Conservation (phyloP, 2,113 vertebrate species). For the Alethe castanea region DNA sequence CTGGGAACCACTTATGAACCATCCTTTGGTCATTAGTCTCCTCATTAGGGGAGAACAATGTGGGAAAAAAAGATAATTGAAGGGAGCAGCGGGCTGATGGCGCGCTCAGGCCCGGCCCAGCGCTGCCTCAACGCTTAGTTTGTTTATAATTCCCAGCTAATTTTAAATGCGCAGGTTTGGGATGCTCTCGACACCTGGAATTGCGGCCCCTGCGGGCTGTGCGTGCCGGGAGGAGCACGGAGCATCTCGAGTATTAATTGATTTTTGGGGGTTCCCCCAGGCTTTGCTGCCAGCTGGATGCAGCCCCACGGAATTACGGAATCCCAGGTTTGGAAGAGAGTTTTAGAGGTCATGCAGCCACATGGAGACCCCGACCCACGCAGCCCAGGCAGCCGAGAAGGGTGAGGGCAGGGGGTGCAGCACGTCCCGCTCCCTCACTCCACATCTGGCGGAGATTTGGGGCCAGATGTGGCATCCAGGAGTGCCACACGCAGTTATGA, state of each 20-base stretch:
- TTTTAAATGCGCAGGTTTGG: not conserved
- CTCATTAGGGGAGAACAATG: slow-evolving; percentile 82
- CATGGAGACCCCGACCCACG: too few relatives aligned
- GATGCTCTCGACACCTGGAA: not conserved
- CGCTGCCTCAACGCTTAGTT: not conserved
- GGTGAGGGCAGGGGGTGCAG: not conserved
- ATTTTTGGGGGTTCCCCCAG: not conserved
- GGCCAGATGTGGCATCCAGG: not conserved
- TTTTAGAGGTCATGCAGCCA: too few relatives aligned
- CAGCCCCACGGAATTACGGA: rapidly evolving
- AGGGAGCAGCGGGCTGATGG: slow-evolving; percentile 63
- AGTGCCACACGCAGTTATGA: rapidly evolving
- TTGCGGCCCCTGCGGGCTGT: rapidly evolving
- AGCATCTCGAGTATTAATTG: rapidly evolving
- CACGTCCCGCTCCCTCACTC: not conserved
- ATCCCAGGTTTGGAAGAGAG: not conserved
- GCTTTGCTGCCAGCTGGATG: not conserved
- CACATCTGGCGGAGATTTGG: not conserved
- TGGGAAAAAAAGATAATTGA: slow-evolving; percentile 63
- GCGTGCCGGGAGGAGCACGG: rapidly evolving
- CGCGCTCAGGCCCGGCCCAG: slow-evolving; percentile 16
- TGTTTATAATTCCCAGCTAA: slow-evolving; percentile 55
- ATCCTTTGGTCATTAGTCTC: slow-evolving; percentile 73
- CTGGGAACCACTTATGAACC: slow-evolving; percentile 79
- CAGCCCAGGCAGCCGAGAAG: rapidly evolving